Percentiles rank a stretch among this genome's conserved stretches.
Evolutionary conservation across 1,140 invertebrate genomes (phyloP).

Genomic region (Papilio polyxenes): DNA sequence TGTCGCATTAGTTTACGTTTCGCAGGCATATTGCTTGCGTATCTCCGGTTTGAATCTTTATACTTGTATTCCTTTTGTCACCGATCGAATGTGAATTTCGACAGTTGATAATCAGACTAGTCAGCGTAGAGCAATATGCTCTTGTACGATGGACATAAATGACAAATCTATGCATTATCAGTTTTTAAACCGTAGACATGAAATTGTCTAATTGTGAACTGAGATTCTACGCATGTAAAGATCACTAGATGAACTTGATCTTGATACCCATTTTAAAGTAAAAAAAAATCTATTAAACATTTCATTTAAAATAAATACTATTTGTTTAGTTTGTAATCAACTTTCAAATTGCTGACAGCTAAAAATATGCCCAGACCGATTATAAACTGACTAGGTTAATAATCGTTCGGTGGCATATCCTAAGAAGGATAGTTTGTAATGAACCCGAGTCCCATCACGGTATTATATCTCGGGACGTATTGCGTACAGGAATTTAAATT

Average conservation of each 20-base stretch:
- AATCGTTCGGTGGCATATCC: constrained; percentile 25
- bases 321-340: neutral
- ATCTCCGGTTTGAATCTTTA: constrained; percentile 48
- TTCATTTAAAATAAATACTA: neutral
- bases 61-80: constrained; percentile 40
- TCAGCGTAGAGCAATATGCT: too few species aligned
- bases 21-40: constrained; percentile 51
- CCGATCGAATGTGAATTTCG: neutral
- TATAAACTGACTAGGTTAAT: neutral
- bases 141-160: too few species aligned
- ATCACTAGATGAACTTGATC: neutral
- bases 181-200: too few species aligned
- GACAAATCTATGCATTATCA: too few species aligned
- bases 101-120: neutral
- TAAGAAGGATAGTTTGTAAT: constrained; percentile 43
- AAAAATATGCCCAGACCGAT: neutral
- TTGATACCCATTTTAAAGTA: neutral
- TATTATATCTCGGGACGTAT: constrained; percentile 29
- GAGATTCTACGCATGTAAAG: too few species aligned
- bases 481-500: constrained; percentile 34
- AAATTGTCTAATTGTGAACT: too few species aligned
- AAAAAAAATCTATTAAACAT: neutral
- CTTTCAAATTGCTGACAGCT: neutral
- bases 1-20: constrained; percentile 48
- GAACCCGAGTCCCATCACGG: constrained; percentile 29